phyloP scores from a whole-genome alignment of 2,797 vertebrate genomes.

The Thaleichthys pacificus region DNA sequence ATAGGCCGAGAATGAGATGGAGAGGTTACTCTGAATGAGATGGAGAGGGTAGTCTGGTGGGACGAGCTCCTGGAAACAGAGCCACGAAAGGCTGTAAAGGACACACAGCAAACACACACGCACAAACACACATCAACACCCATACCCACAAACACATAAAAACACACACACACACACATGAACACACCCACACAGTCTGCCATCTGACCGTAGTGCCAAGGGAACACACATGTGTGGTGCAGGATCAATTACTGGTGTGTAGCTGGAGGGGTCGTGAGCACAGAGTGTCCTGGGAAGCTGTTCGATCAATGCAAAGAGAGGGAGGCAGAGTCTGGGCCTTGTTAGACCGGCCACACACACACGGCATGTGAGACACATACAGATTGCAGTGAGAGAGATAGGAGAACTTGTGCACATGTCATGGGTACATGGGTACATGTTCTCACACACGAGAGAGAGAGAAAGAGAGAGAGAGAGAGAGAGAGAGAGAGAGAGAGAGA shows the following conservation, averaged over 20 bases:
- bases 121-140: conserved; percentile 4
- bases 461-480: too few relatives aligned
- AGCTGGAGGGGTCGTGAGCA: conserved; percentile 68
- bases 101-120: background rate
- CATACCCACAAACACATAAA: background rate
- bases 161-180: background rate
- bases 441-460: too few relatives aligned
- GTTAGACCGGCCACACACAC: too few relatives aligned
- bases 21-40: conserved; percentile 45
- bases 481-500: too few relatives aligned
- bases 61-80: conserved; percentile 37
- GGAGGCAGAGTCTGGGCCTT: background rate
- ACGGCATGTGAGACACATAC: background rate
- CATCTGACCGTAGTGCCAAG: conserved; percentile 46
- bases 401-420: too few relatives aligned
- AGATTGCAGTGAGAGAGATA: too few relatives aligned
- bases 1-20: conserved; percentile 47
- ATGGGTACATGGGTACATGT: too few relatives aligned
- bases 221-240: conserved; percentile 61
- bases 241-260: conserved; percentile 76
- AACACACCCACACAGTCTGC: conserved; percentile 33
- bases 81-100: conserved; percentile 28
- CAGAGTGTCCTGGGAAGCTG: background rate
- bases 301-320: conserved; percentile 4
- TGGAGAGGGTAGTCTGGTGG: conserved; percentile 47